These are phyloP conservation scores for Brienomyrus longianalis DNA, from an alignment of 2,113 vertebrate species.

Conservation along the genomic window DNA sequence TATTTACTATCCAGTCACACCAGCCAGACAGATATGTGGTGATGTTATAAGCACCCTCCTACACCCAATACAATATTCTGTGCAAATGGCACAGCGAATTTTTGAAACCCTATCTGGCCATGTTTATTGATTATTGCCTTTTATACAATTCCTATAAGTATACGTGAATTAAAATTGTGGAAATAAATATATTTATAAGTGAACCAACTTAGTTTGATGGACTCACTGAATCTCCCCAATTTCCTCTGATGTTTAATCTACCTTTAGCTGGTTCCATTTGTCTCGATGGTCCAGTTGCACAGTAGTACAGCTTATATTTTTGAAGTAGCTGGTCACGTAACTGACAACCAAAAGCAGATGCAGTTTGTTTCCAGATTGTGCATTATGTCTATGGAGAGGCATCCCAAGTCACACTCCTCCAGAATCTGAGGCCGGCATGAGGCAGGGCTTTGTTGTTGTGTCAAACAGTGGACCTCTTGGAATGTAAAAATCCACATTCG, in stretches of 20 bases:
- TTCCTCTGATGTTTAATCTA: background rate
- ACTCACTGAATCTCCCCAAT: background rate
- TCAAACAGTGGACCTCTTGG: background rate
- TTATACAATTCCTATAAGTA: conserved; percentile 8
- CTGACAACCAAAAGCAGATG: background rate
- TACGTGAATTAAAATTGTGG: background rate
- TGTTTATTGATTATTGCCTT: conserved; percentile 5
- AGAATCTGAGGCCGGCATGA: background rate
- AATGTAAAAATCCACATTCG: background rate
- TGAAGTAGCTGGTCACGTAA: background rate
- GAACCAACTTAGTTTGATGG: background rate
- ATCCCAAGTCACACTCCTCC: background rate
- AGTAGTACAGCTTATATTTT: background rate
- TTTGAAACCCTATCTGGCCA: background rate
- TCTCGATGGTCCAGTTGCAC: background rate
- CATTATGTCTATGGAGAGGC: background rate
- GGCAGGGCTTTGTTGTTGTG: background rate
- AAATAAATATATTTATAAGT: background rate
- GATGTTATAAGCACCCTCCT: background rate
- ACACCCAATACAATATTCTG: background rate
- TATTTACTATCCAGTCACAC: background rate
- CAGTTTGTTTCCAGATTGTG: background rate
- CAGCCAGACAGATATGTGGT: background rate
- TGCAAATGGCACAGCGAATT: background rate
- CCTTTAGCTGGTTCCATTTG: background rate